Percentiles rank a stretch among this genome's conserved stretches.
Conservation (phyloP, 92 coral and sea anemone genomes). For the Porites evermanni region DNA sequence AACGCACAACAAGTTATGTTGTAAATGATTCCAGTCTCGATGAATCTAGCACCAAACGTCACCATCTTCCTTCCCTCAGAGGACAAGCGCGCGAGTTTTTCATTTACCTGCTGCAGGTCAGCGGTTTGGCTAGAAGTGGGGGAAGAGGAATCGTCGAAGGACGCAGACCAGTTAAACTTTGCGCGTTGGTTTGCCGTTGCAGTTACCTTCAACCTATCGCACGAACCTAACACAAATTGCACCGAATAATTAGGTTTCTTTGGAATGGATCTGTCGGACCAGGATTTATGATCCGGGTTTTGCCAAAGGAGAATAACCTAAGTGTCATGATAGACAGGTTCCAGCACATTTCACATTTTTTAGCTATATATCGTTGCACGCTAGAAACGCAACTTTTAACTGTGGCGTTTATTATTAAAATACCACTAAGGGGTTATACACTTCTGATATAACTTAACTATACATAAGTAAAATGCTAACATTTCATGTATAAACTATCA, state of each 20-base stretch:
- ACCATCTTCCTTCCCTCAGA: conserved; percentile 1
- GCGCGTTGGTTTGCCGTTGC: conserved; percentile 5
- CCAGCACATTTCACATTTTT: no score
- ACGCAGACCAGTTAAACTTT: conserved; percentile 12
- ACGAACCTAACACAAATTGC: not conserved
- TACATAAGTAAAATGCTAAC: no score
- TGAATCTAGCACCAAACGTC: not conserved
- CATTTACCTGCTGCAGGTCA: conserved; percentile 4
- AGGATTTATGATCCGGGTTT: no score
- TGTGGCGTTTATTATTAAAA: no score
- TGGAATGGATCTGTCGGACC: no score
- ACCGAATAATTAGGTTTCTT: not conserved
- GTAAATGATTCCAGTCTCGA: not conserved
- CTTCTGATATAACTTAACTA: no score
- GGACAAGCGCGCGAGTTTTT: conserved; percentile 12
- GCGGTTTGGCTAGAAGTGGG: conserved; percentile 4
- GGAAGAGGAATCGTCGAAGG: not conserved
- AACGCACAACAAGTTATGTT: conserved; percentile 15
- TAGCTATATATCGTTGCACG: no score
- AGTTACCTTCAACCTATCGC: conserved; percentile 5
- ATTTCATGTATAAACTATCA: no score
- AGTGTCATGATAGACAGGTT: no score
- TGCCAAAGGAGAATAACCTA: no score
- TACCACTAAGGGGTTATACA: no score
- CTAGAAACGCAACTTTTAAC: no score